Evolutionary conservation across 2,888 invertebrate genomes (phyloP).

Genomic region (Hypolimnas misippus): DNA sequence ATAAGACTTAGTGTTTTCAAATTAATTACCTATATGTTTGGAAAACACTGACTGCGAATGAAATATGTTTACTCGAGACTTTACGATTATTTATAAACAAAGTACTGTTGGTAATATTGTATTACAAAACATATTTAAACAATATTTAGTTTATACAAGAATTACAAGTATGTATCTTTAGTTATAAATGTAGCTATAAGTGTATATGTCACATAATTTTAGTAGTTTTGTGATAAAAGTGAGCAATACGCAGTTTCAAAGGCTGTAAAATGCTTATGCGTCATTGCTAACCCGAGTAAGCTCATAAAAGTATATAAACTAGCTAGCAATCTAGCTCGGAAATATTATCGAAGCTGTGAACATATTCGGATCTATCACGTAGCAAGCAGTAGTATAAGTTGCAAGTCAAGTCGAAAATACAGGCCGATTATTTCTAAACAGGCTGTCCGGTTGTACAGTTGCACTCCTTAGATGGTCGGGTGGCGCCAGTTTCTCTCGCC

Average conservation of each 20-base stretch:
- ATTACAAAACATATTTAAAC: conserved; percentile 1
- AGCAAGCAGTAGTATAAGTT: conserved; percentile 47
- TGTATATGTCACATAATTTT: not conserved
- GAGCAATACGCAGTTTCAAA: not conserved
- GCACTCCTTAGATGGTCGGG: conserved; percentile 74
- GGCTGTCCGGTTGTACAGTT: conserved; percentile 79
- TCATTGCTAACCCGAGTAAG: not conserved
- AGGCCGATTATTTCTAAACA: conserved; percentile 69
- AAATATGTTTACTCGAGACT: conserved; percentile 3
- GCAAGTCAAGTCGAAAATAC: conserved; percentile 62
- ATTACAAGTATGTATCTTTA: not conserved
- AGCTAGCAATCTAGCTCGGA: conserved; percentile 7
- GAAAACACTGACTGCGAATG: conserved; percentile 13
- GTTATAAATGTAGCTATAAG: not conserved
- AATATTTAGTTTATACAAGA: not conserved
- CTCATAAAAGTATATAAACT: not conserved
- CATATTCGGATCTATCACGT: conserved; percentile 25
- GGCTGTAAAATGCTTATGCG: not conserved
- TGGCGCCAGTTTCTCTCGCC: conserved; percentile 68
- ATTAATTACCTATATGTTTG: conserved; percentile 25
- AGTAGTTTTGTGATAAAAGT: not conserved
- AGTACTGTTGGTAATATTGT: conserved; percentile 4
- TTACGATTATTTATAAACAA: conserved; percentile 13
- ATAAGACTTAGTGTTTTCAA: conserved; percentile 3
- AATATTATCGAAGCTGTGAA: conserved; percentile 14